Percentiles rank a stretch among this genome's conserved stretches.
These are phyloP conservation scores for Bungarus multicinctus DNA, from an alignment of 2,113 vertebrate species.

Conservation along the genomic window DNA sequence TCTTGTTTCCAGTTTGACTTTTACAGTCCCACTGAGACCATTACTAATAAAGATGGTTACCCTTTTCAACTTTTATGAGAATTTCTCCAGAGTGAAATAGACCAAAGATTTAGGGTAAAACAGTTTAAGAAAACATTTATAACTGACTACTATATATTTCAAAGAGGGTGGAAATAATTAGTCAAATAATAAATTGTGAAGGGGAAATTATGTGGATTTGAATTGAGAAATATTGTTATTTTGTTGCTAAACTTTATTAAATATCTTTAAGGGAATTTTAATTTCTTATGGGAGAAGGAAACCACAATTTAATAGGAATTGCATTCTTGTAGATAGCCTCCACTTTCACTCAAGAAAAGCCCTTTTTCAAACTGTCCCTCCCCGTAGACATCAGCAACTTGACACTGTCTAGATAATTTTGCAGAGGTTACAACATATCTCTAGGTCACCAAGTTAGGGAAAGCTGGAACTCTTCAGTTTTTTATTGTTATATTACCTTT, in stretches of 20 bases:
- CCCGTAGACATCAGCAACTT: neutral
- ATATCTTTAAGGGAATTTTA: neutral
- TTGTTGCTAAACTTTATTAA: neutral
- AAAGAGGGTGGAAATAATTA: neutral
- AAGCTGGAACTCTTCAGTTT: neutral
- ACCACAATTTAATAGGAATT: neutral
- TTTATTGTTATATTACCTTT: neutral
- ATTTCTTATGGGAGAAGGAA: neutral
- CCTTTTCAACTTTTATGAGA: conserved; percentile 22
- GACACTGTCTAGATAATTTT: neutral
- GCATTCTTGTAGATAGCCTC: accelerated
- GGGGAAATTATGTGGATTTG: neutral
- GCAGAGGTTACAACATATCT: neutral
- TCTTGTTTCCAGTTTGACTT: conserved; percentile 32
- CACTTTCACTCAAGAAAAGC: neutral
- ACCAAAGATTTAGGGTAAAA: conserved; percentile 20
- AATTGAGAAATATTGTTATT: neutral
- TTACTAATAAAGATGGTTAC: conserved; percentile 32
- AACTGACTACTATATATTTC: conserved; percentile 2
- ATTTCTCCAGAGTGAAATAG: neutral
- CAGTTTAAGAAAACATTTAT: conserved; percentile 2
- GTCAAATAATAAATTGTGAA: neutral
- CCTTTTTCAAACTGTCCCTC: neutral
- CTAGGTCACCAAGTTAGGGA: neutral
- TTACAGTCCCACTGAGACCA: conserved; percentile 18